Conservation (phyloP, 2,797 vertebrate genomes). For the Fistularia tabacaria region DNA sequence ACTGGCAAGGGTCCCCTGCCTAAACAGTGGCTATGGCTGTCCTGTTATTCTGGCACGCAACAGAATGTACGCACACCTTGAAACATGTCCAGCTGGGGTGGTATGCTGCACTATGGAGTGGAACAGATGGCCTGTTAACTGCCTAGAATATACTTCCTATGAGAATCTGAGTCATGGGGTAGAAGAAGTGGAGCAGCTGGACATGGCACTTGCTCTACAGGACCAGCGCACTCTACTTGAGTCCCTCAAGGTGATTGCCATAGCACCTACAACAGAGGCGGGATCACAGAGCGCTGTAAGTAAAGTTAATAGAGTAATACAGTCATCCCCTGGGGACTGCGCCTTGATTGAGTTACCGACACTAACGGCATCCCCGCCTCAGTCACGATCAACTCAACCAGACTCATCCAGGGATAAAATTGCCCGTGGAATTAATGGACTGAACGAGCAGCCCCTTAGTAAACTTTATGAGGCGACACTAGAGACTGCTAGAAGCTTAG, state of each 20-base stretch:
- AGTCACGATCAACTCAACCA: slow-evolving; percentile 27
- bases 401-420: slow-evolving; percentile 77
- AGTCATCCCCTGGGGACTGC: slow-evolving; percentile 17
- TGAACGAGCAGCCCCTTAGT: slow-evolving; percentile 86
- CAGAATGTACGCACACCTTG: slow-evolving; percentile 92
- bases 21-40: slow-evolving; percentile 92
- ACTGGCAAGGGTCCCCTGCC: slow-evolving; percentile 87
- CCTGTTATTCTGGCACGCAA: slow-evolving; percentile 83
- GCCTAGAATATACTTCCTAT: slow-evolving; percentile 90
- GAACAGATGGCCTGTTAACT: slow-evolving; percentile 96
- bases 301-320: slow-evolving; percentile 22
- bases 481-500: slow-evolving; percentile 92
- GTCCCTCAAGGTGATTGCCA: slow-evolving; percentile 91
- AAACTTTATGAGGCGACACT: slow-evolving; percentile 93
- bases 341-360: slow-evolving; percentile 18
- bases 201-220: slow-evolving; percentile 96
- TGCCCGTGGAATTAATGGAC: slow-evolving; percentile 82
- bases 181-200: slow-evolving; percentile 91
- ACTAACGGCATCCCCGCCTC: slow-evolving; percentile 12
- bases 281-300: slow-evolving; percentile 8
- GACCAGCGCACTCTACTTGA: slow-evolving; percentile 93
- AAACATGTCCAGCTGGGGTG: slow-evolving; percentile 93
- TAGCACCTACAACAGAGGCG: slow-evolving; percentile 78
- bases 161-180: slow-evolving; percentile 91
- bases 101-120: slow-evolving; percentile 99